Evolutionary conservation across 92 coral and sea anemone genomes (phyloP).

Genomic region (Anthopleura xanthogrammica): DNA sequence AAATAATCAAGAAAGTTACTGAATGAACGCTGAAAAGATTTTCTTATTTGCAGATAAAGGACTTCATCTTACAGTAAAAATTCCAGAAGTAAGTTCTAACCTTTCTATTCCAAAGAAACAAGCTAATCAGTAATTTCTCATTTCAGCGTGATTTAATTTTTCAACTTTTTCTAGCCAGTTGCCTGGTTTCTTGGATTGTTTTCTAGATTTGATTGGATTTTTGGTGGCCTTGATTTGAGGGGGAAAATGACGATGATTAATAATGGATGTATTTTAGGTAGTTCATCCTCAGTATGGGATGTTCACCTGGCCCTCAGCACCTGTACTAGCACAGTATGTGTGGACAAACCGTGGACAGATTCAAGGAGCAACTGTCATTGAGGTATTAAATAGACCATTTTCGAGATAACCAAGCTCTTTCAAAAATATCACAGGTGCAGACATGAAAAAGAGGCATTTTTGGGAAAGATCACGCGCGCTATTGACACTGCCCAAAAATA

Average conservation of each 20-base stretch:
- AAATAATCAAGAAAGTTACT: neutral
- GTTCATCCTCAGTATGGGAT: slow-evolving; percentile 98
- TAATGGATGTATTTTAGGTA: slow-evolving; percentile 36
- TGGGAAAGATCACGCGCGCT: too few relatives aligned
- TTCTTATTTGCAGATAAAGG: slow-evolving; percentile 44
- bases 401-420: too few relatives aligned
- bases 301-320: slow-evolving; percentile 98
- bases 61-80: slow-evolving; percentile 40
- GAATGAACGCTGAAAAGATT: slow-evolving; percentile 49
- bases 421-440: too few relatives aligned
- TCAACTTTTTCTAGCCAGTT: too few relatives aligned
- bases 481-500: too few relatives aligned
- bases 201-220: neutral
- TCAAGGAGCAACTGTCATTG: slow-evolving; percentile 66
- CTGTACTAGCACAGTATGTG: slow-evolving; percentile 86
- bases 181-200: too few relatives aligned
- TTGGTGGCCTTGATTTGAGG: neutral
- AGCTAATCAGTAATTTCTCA: neutral
- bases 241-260: neutral
- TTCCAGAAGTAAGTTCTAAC: slow-evolving; percentile 51
- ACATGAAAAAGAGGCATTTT: too few relatives aligned
- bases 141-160: neutral
- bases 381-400: slow-evolving; percentile 74
- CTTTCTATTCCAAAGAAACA: neutral
- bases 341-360: slow-evolving; percentile 72